A percentile compares a stretch with the other conserved stretches of the same genome.
Evolutionary conservation across 2,797 vertebrate species (phyloP).

Genomic region (Micropoecilia bifurca): DNA sequence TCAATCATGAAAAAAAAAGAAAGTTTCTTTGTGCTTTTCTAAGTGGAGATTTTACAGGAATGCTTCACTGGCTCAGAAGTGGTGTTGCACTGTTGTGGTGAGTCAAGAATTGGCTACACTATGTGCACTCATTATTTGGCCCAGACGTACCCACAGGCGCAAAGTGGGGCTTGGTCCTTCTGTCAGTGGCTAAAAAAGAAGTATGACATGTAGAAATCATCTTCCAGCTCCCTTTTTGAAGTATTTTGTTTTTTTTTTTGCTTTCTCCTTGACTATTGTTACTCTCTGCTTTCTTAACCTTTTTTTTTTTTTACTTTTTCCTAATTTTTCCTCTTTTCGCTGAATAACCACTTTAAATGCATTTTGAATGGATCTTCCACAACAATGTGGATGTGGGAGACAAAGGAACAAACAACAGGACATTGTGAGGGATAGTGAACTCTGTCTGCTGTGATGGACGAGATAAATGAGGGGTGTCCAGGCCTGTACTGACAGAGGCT

Average conservation of each 20-base stretch:
- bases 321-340: background rate
- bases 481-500: slow-evolving; percentile 71
- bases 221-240: background rate
- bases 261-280: background rate
- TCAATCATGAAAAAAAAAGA: slow-evolving; percentile 11
- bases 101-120: slow-evolving; percentile 12
- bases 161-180: slow-evolving; percentile 22
- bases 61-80: slow-evolving; percentile 6
- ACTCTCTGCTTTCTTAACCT: background rate
- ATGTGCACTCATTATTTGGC: slow-evolving; percentile 27
- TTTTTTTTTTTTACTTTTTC: background rate
- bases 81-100: slow-evolving; percentile 6
- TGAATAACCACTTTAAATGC: background rate
- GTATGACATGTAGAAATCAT: slow-evolving; percentile 16
- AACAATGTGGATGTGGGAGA: slow-evolving; percentile 17
- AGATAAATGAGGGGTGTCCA: slow-evolving; percentile 60
- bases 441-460: slow-evolving; percentile 33
- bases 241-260: background rate
- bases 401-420: background rate
- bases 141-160: slow-evolving; percentile 21
- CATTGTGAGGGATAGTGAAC: slow-evolving; percentile 31
- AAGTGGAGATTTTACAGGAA: slow-evolving; percentile 17
- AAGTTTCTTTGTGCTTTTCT: slow-evolving; percentile 12
- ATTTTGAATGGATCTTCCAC: background rate
- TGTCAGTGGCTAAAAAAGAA: slow-evolving; percentile 28